Percentiles rank a stretch among this genome's conserved stretches.
Conservation (phyloP, 1,140 invertebrate species). For the Papilio aristodemus region DNA sequence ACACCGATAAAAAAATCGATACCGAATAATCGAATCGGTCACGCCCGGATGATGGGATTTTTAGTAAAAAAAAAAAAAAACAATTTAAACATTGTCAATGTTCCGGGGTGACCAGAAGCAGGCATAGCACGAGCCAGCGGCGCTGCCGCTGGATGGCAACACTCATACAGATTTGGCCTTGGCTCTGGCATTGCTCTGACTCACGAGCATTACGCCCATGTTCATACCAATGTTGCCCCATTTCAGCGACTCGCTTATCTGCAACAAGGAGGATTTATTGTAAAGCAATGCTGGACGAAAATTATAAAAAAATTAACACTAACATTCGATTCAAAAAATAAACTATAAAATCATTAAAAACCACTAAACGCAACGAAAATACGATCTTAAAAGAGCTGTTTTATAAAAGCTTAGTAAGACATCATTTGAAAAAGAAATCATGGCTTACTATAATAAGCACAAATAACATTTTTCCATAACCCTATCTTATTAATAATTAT, state of each 20-base stretch:
- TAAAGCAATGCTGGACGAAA: not conserved
- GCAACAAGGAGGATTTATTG: constrained; percentile 65
- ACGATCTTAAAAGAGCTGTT: not conserved
- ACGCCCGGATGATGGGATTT: not conserved
- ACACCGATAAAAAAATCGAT: constrained; percentile 19
- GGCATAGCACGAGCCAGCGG: constrained; percentile 63
- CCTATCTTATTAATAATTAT: no score
- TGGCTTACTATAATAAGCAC: no score
- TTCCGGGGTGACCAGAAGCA: constrained; percentile 67
- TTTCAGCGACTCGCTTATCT: constrained; percentile 85
- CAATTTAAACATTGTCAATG: constrained; percentile 63
- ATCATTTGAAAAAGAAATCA: no score
- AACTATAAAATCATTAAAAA: not conserved
- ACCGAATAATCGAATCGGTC: not conserved
- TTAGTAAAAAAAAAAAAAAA: not conserved
- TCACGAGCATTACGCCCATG: constrained; percentile 83
- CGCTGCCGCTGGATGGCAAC: constrained; percentile 55
- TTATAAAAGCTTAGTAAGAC: no score
- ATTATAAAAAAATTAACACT: not conserved
- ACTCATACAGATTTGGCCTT: constrained; percentile 78
- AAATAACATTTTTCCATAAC: no score
- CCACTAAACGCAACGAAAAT: not conserved
- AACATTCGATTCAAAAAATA: not conserved
- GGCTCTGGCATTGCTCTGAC: constrained; percentile 73
- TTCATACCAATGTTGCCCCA: constrained; percentile 85